phyloP scores from a whole-genome alignment of 1,140 invertebrate species.

The Apis cerana region DNA sequence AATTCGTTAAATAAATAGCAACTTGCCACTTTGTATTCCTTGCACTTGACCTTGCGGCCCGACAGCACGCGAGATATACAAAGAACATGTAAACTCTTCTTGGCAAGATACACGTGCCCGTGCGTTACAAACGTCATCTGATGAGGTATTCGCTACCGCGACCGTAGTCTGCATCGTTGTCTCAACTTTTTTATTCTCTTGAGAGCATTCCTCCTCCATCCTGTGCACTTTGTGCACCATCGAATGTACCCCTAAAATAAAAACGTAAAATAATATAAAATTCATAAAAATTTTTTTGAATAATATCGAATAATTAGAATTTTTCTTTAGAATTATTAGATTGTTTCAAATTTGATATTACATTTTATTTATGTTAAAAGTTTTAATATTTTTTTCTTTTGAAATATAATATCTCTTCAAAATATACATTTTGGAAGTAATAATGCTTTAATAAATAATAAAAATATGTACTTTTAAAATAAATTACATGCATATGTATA shows the following conservation, averaged over 20 bases:
- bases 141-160: not conserved
- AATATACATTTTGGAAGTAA: not conserved
- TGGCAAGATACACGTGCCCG: conserved; percentile 19
- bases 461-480: no score
- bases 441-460: not conserved
- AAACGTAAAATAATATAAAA: not conserved
- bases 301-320: not conserved
- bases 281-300: not conserved
- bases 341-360: not conserved
- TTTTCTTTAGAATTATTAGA: not conserved
- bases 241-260: not conserved
- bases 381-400: not conserved
- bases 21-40: conserved; percentile 40
- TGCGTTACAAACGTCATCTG: conserved; percentile 1
- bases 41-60: conserved; percentile 55
- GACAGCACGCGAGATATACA: conserved; percentile 74
- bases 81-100: conserved; percentile 71
- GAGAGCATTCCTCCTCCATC: conserved; percentile 56
- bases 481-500: no score
- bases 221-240: conserved; percentile 30
- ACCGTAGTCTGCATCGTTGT: conserved; percentile 4
- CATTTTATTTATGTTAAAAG: not conserved
- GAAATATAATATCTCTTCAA: not conserved
- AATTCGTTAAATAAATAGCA: not conserved
- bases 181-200: conserved; percentile 20